phyloP scores from a whole-genome alignment of 2,888 invertebrate species.

The Lasioglossum calceatum region DNA sequence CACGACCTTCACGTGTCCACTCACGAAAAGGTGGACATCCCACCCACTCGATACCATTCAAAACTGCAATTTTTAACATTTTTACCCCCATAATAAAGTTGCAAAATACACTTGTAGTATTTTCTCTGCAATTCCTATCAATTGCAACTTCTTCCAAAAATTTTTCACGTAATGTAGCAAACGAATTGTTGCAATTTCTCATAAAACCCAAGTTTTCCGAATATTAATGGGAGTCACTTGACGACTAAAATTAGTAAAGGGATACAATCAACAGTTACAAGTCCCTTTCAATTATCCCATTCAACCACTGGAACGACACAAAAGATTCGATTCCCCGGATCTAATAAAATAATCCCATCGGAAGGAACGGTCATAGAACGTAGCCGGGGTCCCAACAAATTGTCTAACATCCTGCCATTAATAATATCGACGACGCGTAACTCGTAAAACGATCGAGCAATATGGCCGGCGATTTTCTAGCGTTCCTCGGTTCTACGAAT shows the following conservation, averaged over 20 bases:
- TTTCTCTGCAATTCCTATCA: no score
- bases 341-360: not conserved
- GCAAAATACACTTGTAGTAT: no score
- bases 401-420: conserved; percentile 74
- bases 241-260: not conserved
- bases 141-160: no score
- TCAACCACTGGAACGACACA: not conserved
- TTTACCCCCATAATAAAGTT: no score
- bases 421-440: conserved; percentile 69
- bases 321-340: not conserved
- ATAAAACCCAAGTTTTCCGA: no score
- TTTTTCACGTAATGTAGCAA: no score
- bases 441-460: conserved; percentile 74
- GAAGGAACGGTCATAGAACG: not conserved
- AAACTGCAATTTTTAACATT: no score
- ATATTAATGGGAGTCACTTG: no score
- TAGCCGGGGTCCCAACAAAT: conserved; percentile 29
- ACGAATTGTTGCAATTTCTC: no score
- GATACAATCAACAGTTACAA: not conserved
- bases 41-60: no score
- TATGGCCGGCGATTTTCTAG: conserved; percentile 78
- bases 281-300: not conserved
- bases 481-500: conserved; percentile 34
- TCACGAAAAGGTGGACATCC: no score
- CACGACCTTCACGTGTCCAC: no score